These are phyloP conservation scores for Phengaris arion DNA, from an alignment of 2,888 invertebrate genomes.

Conservation along the genomic window DNA sequence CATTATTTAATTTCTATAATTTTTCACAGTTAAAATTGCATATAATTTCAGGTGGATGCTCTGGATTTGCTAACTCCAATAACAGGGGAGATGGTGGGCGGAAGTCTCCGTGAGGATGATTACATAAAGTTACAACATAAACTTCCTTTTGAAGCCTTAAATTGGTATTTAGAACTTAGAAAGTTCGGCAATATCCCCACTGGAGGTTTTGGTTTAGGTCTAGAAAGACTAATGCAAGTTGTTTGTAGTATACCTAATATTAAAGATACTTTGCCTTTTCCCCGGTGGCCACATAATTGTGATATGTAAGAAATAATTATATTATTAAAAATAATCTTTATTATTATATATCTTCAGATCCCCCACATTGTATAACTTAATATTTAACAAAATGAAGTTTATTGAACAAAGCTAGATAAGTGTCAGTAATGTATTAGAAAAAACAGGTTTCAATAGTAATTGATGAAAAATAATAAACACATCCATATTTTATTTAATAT, in stretches of 20 bases:
- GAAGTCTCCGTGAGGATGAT: conserved; percentile 93
- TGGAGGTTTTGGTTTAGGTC: conserved; percentile 97
- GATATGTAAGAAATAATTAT: conserved; percentile 66
- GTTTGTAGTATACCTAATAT: conserved; percentile 91
- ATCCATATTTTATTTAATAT: neutral
- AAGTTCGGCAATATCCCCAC: conserved; percentile 93
- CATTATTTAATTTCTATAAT: neutral
- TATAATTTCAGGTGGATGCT: conserved; percentile 82
- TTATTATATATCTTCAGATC: neutral
- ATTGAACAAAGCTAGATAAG: too few relatives aligned
- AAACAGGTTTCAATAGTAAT: neutral
- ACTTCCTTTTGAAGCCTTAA: conserved; percentile 80
- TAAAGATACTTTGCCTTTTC: conserved; percentile 96
- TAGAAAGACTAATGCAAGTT: conserved; percentile 93
- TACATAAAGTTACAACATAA: conserved; percentile 81
- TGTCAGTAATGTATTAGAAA: too few relatives aligned
- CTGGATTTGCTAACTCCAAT: conserved; percentile 93
- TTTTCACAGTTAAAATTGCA: neutral
- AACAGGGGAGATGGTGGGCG: conserved; percentile 97
- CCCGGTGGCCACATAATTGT: conserved; percentile 95
- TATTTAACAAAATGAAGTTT: too few relatives aligned
- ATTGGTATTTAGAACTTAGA: conserved; percentile 95
- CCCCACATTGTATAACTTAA: too few relatives aligned
- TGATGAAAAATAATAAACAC: neutral
- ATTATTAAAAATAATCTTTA: neutral